Evolutionary conservation across 2,888 invertebrate genomes (phyloP).

Genomic region (Caenorhabditis sp.): DNA sequence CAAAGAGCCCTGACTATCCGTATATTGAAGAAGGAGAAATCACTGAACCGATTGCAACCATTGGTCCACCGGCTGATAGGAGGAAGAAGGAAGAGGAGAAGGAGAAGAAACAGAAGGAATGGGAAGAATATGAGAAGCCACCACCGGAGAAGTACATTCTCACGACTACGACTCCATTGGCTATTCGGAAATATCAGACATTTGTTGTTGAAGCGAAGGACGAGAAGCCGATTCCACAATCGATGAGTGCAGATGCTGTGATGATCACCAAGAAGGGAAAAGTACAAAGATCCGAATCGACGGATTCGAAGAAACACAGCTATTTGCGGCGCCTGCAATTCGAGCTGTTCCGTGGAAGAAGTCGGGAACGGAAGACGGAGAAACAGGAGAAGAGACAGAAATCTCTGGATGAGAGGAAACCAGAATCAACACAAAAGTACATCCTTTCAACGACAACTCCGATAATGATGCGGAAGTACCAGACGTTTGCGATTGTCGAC

Average conservation of each 20-base stretch:
- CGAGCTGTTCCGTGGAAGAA: constrained; percentile 65
- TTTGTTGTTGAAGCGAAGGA: constrained; percentile 68
- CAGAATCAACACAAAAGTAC: constrained; percentile 64
- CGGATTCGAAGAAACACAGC: constrained; percentile 65
- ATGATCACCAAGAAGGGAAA: constrained; percentile 56
- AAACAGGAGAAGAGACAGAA: constrained; percentile 56
- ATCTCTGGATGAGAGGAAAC: constrained; percentile 63
- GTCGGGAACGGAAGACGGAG: constrained; percentile 56
- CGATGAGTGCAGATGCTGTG: constrained; percentile 40
- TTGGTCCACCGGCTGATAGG: constrained; percentile 68
- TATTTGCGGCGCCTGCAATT: constrained; percentile 64
- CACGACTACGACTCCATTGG: constrained; percentile 68
- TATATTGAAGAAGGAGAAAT: constrained; percentile 71
- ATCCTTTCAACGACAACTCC: constrained; percentile 65
- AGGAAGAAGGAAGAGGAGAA: constrained; percentile 64
- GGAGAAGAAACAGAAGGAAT: constrained; percentile 52
- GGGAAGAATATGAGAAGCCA: constrained; percentile 60
- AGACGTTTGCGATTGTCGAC: constrained; percentile 65
- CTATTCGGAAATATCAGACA: constrained; percentile 69
- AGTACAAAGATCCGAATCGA: constrained; percentile 53
- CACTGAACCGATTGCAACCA: constrained; percentile 72
- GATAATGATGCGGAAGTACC: constrained; percentile 66
- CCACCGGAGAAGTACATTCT: constrained; percentile 65
- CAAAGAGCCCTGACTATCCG: constrained; percentile 69
- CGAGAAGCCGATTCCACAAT: constrained; percentile 37